Percentiles rank a stretch among this genome's conserved stretches.
phyloP scores from a whole-genome alignment of 2,113 vertebrate genomes.

The Felis catus region DNA sequence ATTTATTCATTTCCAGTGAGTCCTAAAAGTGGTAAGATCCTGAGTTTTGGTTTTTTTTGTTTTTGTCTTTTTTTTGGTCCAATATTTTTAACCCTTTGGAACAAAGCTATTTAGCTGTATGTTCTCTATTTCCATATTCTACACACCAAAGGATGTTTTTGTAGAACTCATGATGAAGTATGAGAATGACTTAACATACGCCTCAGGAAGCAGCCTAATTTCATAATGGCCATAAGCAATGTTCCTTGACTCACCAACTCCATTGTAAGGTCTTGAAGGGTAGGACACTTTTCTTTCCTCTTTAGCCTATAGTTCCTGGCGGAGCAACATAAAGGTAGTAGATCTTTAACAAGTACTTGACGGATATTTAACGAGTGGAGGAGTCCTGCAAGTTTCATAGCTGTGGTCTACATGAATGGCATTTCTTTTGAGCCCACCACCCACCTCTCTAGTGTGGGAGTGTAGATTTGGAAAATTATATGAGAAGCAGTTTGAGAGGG shows the following conservation, averaged over 20 bases:
- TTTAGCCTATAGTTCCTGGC: not conserved
- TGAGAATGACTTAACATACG: not conserved
- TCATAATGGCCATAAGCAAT: not conserved
- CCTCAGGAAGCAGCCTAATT: not conserved
- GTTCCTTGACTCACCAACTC: not conserved
- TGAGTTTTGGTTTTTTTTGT: not conserved
- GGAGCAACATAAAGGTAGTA: not conserved
- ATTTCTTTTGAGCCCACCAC: not conserved
- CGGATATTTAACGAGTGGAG: not conserved
- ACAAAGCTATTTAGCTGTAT: not conserved
- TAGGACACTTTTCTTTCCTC: not conserved
- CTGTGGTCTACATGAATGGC: not conserved
- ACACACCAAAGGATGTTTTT: not conserved
- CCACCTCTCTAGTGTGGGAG: not conserved
- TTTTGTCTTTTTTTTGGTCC: not conserved
- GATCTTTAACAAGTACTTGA: not conserved
- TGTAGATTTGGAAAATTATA: not conserved
- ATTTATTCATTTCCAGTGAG: not conserved
- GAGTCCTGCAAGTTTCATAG: not conserved
- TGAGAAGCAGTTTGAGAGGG: not conserved
- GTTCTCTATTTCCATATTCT: not conserved
- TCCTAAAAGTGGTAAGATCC: not conserved
- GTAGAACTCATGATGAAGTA: not conserved
- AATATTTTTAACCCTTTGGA: not conserved
- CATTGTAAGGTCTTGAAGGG: not conserved